A percentile compares a stretch with the other conserved stretches of the same genome.
Evolutionary conservation across 2,797 vertebrate species (phyloP).

Genomic region (Pterois miles): DNA sequence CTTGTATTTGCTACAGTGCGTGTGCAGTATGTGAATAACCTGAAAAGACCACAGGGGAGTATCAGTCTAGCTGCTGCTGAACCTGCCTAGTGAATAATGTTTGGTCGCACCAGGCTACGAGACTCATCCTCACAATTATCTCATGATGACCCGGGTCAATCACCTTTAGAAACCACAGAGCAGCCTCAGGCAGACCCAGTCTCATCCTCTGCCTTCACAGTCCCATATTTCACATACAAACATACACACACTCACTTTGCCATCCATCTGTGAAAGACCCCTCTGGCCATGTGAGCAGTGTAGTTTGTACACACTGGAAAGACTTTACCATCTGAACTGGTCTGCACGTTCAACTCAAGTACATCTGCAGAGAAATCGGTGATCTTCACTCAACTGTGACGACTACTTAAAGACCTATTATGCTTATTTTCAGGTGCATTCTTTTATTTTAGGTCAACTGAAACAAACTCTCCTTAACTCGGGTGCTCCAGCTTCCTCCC

Average conservation of each 20-base stretch:
- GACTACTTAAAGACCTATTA: too few species aligned
- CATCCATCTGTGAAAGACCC: constrained; percentile 13
- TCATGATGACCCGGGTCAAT: constrained; percentile 79
- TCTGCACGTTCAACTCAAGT: constrained; percentile 9
- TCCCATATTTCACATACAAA: constrained; percentile 55
- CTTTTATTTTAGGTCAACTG: too few species aligned
- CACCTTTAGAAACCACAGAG: constrained; percentile 68
- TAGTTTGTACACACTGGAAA: constrained; percentile 23
- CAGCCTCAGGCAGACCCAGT: constrained; percentile 61
- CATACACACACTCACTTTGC: constrained; percentile 33
- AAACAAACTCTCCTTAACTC: too few species aligned
- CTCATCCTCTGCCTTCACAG: constrained; percentile 42
- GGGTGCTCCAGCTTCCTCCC: too few species aligned
- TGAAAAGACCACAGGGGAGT: constrained; percentile 51
- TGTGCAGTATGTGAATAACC: constrained; percentile 49
- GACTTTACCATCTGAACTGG: constrained; percentile 12
- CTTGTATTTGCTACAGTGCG: constrained; percentile 20
- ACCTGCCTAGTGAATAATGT: constrained; percentile 77
- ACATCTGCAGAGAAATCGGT: background rate
- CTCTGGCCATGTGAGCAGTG: constrained; percentile 5
- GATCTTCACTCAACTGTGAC: background rate
- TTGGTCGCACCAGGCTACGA: constrained; percentile 69
- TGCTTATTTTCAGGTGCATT: too few species aligned
- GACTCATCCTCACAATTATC: constrained; percentile 77
- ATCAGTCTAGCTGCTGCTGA: constrained; percentile 50